These are phyloP conservation scores for Etheostoma nigrum DNA, from an alignment of 2,797 vertebrate species.

Conservation along the genomic window DNA sequence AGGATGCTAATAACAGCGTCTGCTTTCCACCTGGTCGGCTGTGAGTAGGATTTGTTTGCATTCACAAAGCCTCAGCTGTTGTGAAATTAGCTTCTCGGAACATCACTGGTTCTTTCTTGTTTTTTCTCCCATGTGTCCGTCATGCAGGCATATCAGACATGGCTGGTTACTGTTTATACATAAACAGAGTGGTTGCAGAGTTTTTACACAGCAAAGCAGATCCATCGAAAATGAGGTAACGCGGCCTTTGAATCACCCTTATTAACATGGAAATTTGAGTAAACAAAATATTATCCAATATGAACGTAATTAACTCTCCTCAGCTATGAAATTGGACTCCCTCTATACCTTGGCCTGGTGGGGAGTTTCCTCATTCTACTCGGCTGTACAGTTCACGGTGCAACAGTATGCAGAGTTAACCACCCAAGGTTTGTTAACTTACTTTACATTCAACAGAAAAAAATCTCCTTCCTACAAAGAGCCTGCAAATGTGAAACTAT, in stretches of 20 bases:
- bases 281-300: background rate
- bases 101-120: conserved; percentile 13
- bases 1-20: conserved; percentile 65
- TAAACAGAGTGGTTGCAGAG: conserved; percentile 58
- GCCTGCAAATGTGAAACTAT: background rate
- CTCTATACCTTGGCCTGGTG: conserved; percentile 53
- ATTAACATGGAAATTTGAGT: background rate
- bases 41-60: conserved; percentile 28
- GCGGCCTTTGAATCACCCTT: background rate
- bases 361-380: conserved; percentile 45
- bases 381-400: conserved; percentile 33
- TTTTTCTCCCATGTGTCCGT: conserved; percentile 21
- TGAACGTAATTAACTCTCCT: background rate
- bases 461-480: background rate
- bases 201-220: conserved; percentile 64
- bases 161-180: conserved; percentile 63
- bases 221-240: conserved; percentile 49
- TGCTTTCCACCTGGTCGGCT: conserved; percentile 42
- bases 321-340: conserved; percentile 53
- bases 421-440: conserved; percentile 25
- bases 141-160: conserved; percentile 54
- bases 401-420: conserved; percentile 22
- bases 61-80: background rate
- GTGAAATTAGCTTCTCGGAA: background rate
- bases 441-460: background rate